Percentiles rank a stretch among this genome's conserved stretches.
Evolutionary conservation across 2,888 invertebrate species (phyloP).

Genomic region (Oscheius sp.): DNA sequence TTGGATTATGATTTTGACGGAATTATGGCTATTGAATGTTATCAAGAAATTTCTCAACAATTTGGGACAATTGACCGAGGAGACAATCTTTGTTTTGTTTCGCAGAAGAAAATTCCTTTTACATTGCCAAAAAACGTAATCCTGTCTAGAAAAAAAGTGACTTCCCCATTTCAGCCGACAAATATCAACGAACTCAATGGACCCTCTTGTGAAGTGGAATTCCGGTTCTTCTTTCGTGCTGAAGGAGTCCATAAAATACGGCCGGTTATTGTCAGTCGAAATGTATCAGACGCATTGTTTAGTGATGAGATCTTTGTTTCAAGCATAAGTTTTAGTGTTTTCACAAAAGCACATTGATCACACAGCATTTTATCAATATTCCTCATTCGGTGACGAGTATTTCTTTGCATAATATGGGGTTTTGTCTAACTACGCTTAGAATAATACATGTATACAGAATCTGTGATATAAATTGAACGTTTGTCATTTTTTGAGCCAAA

Average conservation of each 20-base stretch:
- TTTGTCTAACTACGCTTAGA: not conserved
- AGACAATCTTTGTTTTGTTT: conserved; percentile 61
- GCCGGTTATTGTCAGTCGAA: conserved; percentile 48
- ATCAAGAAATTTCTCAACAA: conserved; percentile 66
- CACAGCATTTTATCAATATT: not conserved
- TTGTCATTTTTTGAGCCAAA: too few relatives aligned
- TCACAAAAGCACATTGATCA: conserved; percentile 17
- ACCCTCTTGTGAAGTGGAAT: conserved; percentile 47
- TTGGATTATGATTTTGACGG: conserved; percentile 63
- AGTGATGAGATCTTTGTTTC: conserved; percentile 56
- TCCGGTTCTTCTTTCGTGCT: conserved; percentile 63
- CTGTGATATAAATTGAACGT: not conserved
- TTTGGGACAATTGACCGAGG: conserved; percentile 51
- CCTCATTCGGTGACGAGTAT: conserved; percentile 1
- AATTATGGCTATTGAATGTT: conserved; percentile 62
- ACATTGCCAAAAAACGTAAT: conserved; percentile 46
- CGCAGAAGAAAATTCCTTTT: conserved; percentile 61
- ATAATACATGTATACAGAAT: not conserved
- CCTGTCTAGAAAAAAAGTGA: not conserved
- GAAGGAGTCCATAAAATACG: conserved; percentile 66
- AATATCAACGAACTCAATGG: conserved; percentile 12
- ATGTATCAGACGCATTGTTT: conserved; percentile 46
- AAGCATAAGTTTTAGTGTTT: conserved; percentile 53
- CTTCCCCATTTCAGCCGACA: not conserved
- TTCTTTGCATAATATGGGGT: not conserved